Conservation (phyloP, 1,140 invertebrate genomes). For the Macrosteles quadrilineatus region DNA sequence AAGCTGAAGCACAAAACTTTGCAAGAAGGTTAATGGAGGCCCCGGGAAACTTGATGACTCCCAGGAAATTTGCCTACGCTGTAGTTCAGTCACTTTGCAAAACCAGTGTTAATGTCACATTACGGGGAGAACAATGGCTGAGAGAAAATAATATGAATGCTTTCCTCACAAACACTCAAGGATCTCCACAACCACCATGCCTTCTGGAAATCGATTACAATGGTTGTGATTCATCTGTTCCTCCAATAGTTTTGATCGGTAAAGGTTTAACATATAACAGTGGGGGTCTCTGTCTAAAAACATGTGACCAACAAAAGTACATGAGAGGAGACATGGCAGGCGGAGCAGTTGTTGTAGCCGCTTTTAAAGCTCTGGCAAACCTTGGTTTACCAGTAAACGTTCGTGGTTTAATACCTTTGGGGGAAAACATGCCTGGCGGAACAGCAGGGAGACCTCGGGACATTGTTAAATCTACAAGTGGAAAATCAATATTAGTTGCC, state of each 20-base stretch:
- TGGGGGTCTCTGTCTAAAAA: slow-evolving; percentile 65
- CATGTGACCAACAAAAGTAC: slow-evolving; percentile 57
- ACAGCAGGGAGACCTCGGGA: slow-evolving; percentile 64
- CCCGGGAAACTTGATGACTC: slow-evolving; percentile 66
- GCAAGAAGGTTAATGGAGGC: slow-evolving; percentile 62
- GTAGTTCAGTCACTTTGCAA: slow-evolving; percentile 53
- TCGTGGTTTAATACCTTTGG: slow-evolving; percentile 58
- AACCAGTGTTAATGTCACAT: slow-evolving; percentile 53
- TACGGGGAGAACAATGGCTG: slow-evolving; percentile 59
- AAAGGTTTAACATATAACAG: slow-evolving; percentile 69
- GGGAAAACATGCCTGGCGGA: slow-evolving; percentile 65
- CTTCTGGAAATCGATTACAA: slow-evolving; percentile 62
- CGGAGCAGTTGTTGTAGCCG: slow-evolving; percentile 60
- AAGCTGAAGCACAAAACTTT: slow-evolving; percentile 64
- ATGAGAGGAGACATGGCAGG: slow-evolving; percentile 71
- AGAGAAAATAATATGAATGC: slow-evolving; percentile 62
- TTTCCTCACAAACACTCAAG: slow-evolving; percentile 62
- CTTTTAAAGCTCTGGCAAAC: slow-evolving; percentile 55
- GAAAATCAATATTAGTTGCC: slow-evolving; percentile 65
- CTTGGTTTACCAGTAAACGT: slow-evolving; percentile 61
- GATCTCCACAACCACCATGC: slow-evolving; percentile 62
- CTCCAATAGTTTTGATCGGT: slow-evolving; percentile 51
- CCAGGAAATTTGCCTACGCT: slow-evolving; percentile 59
- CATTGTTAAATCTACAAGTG: slow-evolving; percentile 64
- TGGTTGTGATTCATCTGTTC: slow-evolving; percentile 51